Conservation (phyloP, 2,888 invertebrate genomes). For the Meloe dianella region DNA sequence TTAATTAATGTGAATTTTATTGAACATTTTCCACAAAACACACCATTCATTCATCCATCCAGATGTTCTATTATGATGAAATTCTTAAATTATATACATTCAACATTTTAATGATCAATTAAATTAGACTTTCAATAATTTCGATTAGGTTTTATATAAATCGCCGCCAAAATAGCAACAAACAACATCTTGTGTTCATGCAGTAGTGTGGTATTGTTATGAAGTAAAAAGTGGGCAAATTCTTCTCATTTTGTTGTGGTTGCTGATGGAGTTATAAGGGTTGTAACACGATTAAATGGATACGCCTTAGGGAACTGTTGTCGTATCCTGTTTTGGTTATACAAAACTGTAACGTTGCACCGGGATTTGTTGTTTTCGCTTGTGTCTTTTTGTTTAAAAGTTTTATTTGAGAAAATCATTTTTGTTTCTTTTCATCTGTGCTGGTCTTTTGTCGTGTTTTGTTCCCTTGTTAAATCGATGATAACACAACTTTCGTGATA, state of each 20-base stretch:
- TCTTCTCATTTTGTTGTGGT: not conserved
- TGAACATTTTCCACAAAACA: not conserved
- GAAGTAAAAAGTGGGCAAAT: not conserved
- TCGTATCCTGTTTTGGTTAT: not conserved
- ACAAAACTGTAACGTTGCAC: not conserved
- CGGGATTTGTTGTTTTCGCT: not conserved
- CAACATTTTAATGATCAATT: conserved; percentile 3
- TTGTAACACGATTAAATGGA: not conserved
- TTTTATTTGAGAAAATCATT: not conserved
- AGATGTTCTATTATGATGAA: not conserved
- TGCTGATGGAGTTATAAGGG: not conserved
- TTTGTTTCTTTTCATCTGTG: not conserved
- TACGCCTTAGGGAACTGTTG: not conserved
- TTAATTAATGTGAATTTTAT: too few relatives aligned
- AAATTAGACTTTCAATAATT: not conserved
- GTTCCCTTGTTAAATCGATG: too few relatives aligned
- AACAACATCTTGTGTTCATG: too few relatives aligned
- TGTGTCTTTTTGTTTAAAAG: not conserved
- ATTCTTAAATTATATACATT: not conserved
- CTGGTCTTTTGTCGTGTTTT: too few relatives aligned
- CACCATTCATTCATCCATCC: not conserved
- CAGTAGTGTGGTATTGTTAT: too few relatives aligned
- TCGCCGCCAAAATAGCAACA: too few relatives aligned
- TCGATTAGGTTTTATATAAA: too few relatives aligned
- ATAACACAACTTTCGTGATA: too few relatives aligned